Percentiles rank a stretch among this genome's conserved stretches.
Conservation (phyloP, 2,888 invertebrate genomes). For the Schrankia costaestrigalis region DNA sequence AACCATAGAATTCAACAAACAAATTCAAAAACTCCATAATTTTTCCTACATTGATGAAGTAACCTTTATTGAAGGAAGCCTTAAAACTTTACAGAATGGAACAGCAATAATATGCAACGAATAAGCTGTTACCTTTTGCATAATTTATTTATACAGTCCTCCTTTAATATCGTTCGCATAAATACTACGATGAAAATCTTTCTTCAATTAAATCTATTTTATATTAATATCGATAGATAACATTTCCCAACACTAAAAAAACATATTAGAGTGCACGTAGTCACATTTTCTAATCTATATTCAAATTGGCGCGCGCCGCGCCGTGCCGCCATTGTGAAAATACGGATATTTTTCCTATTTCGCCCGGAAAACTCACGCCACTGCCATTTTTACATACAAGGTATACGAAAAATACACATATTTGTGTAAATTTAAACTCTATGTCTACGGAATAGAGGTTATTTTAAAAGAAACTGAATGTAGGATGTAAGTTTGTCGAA, state of each 20-base stretch:
- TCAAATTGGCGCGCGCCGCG: conserved; percentile 70
- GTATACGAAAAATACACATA: conserved; percentile 13
- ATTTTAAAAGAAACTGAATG: conserved; percentile 4
- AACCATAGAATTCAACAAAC: too few relatives aligned
- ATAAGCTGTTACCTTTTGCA: too few relatives aligned
- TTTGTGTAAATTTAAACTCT: conserved; percentile 20
- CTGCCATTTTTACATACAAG: conserved; percentile 48
- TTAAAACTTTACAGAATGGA: too few relatives aligned
- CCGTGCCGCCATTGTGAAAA: conserved; percentile 67
- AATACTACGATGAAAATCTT: too few relatives aligned
- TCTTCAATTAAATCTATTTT: too few relatives aligned
- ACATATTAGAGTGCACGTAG: conserved; percentile 72
- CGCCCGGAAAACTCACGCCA: conserved; percentile 64
- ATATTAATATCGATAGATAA: conserved; percentile 23
- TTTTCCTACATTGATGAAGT: too few relatives aligned
- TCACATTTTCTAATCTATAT: conserved; percentile 79
- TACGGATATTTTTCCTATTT: conserved; percentile 77
- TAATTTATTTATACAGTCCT: too few relatives aligned
- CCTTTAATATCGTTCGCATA: too few relatives aligned
- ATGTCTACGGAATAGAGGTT: conserved; percentile 3
- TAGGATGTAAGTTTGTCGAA: conserved; percentile 28
- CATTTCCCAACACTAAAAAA: conserved; percentile 46
- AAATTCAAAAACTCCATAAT: too few relatives aligned
- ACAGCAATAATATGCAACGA: too few relatives aligned
- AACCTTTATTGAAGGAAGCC: too few relatives aligned